These are phyloP conservation scores for Ascidia mentula DNA, from an alignment of 23 tunicate species.

Conservation along the genomic window DNA sequence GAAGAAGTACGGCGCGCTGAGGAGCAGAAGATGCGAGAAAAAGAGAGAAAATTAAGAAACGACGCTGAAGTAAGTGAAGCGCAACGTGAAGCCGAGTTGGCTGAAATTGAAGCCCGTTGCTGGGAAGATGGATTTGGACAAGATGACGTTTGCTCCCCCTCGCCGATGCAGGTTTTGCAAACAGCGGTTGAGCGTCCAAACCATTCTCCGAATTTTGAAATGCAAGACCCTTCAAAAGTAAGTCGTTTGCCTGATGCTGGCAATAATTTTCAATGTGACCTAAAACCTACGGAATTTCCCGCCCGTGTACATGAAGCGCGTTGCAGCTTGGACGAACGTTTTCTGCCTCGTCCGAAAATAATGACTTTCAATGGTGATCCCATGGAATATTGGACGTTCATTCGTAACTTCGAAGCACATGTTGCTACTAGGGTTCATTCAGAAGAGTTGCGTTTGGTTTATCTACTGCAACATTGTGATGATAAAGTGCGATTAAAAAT, in stretches of 20 bases:
- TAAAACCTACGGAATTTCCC: not conserved
- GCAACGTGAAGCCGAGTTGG: not conserved
- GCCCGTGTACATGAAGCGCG: not conserved
- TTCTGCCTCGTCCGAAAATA: conserved; percentile 7
- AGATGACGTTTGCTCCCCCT: not conserved
- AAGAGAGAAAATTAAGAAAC: not conserved
- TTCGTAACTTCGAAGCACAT: conserved; percentile 3
- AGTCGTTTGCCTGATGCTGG: not conserved
- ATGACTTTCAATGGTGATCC: conserved; percentile 11
- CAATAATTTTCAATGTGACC: not conserved
- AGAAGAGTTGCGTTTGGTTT: conserved; percentile 8
- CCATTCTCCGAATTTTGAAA: not conserved
- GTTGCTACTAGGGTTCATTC: not conserved
- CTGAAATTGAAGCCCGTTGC: no score
- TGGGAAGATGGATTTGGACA: not conserved
- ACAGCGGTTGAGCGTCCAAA: not conserved
- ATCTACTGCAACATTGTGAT: conserved; percentile 10
- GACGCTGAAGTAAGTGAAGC: not conserved
- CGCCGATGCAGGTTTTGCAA: not conserved
- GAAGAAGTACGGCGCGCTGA: not conserved
- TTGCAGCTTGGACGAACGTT: not conserved
- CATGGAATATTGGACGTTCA: not conserved
- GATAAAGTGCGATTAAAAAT: not conserved
- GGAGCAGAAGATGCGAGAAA: not conserved
- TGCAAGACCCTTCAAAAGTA: not conserved